phyloP scores from a whole-genome alignment of 2,113 vertebrate genomes.

The Heliornis fulica region DNA sequence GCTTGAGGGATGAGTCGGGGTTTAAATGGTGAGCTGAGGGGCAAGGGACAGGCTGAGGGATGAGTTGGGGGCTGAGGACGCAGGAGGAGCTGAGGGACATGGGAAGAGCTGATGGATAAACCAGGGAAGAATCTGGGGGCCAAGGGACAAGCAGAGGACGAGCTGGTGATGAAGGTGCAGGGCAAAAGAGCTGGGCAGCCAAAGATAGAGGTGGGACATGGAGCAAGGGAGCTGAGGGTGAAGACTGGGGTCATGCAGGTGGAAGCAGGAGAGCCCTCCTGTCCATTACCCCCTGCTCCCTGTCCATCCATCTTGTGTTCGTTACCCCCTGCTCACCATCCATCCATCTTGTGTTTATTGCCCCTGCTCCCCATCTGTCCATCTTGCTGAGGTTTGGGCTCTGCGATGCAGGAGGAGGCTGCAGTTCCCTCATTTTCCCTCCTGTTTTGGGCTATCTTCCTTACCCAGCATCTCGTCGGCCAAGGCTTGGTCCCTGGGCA shows the following conservation, averaged over 20 bases:
- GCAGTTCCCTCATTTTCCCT: neutral
- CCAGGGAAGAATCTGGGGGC: too few species aligned
- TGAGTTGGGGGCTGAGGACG: fast-evolving
- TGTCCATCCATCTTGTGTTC: too few species aligned
- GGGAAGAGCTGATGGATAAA: neutral
- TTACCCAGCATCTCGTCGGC: neutral
- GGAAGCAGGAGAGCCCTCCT: neutral
- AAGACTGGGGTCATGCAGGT: neutral
- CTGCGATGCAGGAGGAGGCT: fast-evolving
- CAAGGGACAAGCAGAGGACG: neutral
- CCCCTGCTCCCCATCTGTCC: neutral
- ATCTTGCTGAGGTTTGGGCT: neutral
- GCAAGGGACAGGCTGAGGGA: neutral
- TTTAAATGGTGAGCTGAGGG: neutral
- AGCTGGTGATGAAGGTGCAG: neutral
- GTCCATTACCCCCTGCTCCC: neutral
- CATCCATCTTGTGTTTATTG: too few species aligned
- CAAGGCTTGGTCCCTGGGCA: neutral
- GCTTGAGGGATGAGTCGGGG: neutral
- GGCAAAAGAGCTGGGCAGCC: neutral
- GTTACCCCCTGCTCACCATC: neutral
- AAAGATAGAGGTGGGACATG: fast-evolving
- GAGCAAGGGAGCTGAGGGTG: fast-evolving
- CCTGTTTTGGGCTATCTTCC: neutral
- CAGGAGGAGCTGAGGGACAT: neutral